Base-by-base conservation (phyloP, 1,140 invertebrate genomes). In the Anadara kagoshimensis region DNA sequence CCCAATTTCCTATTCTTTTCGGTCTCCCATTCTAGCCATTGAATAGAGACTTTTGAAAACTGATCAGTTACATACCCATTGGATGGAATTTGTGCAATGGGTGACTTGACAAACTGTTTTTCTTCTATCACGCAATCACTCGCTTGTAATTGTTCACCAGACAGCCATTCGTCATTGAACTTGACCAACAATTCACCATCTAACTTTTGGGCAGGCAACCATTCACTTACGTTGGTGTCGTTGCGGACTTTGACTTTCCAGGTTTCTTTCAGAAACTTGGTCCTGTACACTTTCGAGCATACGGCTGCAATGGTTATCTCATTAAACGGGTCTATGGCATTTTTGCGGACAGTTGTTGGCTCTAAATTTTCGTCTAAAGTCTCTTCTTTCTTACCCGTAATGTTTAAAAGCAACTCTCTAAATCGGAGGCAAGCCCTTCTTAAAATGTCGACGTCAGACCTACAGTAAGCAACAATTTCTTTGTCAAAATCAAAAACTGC, bases 221-320 rank as follows among this genome's bases (percentile, higher is more conserved):
- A n/a, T 11, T 43, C 12, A 7, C 10, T n/a, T 41, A 43, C 20
- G 18, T n/a, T 4, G 57, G 20, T 43, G 12, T 20, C 4, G 1
- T 14, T 11, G 41, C 57, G n/a, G 0, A 59, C 57, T 5, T 43
- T 44, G 5, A 41, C 43, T 59, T 59, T n/a, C 29, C 43, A 59
- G 5, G 41, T 59, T 41, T 59, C 57, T 59, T 59, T n/a, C 7
- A 59, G 29, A 59, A 59, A 59, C 41, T 43, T 8, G 5, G 41
- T 5, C 44, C 26, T 44, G 20, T 57, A 49, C 5, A 57, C 63
- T 62, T n/a, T 65, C 64, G 18, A 44, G 24, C 71, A 73, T 4
- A 73, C 71, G 8, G 63, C 51, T 18, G 71, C 70, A 53, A 73
- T 73, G 18, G 64, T 73, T 1, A 73, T 36, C 22, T 67, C 59